These are phyloP conservation scores for Caenorhabditis japonica DNA, from an alignment of 2,888 invertebrate genomes.

Conservation along the genomic window DNA sequence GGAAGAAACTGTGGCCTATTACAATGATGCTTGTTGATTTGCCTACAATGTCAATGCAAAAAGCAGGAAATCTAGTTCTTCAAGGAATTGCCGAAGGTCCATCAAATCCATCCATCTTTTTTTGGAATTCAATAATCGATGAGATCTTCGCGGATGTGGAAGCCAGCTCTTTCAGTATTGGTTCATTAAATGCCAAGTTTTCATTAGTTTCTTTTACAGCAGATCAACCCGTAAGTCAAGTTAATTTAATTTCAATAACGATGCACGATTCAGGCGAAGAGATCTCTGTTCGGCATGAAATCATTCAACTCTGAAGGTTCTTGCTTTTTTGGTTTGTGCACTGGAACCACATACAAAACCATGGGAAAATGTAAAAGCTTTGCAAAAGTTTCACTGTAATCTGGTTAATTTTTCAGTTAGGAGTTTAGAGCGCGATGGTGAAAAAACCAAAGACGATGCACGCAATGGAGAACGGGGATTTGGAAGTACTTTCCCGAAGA, in stretches of 20 bases:
- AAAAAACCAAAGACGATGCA: too few species aligned
- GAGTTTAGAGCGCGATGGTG: too few species aligned
- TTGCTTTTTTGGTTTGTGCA: conserved; percentile 5
- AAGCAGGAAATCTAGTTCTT: not conserved
- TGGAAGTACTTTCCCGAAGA: too few species aligned
- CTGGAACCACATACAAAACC: not conserved
- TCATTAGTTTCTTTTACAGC: not conserved
- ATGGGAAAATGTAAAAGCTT: too few species aligned
- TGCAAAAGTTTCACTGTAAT: too few species aligned
- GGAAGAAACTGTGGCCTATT: conserved; percentile 4
- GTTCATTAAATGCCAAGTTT: not conserved
- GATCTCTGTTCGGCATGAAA: conserved; percentile 2
- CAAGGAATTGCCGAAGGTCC: too few species aligned
- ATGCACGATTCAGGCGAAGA: not conserved
- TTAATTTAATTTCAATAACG: not conserved
- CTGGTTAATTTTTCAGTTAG: too few species aligned
- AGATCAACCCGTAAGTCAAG: conserved; percentile 10
- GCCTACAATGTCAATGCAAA: not conserved
- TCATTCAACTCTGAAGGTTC: not conserved
- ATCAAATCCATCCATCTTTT: not conserved
- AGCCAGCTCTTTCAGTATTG: not conserved
- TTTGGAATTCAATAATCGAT: not conserved
- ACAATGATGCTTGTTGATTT: not conserved
- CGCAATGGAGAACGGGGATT: too few species aligned
- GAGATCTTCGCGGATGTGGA: not conserved